These are phyloP conservation scores for Andrena bucephala DNA, from an alignment of 2,888 invertebrate species.

Conservation along the genomic window DNA sequence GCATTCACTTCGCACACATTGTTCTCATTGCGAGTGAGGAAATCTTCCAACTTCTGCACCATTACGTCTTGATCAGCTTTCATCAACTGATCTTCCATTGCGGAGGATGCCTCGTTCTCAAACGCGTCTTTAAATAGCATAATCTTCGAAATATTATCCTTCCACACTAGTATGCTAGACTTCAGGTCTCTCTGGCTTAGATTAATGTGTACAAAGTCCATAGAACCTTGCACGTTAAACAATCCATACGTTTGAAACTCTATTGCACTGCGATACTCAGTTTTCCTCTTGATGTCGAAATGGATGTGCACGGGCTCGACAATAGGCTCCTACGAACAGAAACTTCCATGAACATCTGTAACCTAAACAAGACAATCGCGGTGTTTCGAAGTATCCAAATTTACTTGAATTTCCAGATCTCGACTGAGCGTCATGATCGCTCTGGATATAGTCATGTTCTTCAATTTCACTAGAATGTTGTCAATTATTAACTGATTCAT, in stretches of 20 bases:
- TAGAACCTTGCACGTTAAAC: constrained; percentile 88
- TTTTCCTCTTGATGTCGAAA: constrained; percentile 90
- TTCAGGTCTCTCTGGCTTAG: constrained; percentile 92
- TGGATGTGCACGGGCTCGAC: constrained; percentile 91
- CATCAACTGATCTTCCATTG: background rate
- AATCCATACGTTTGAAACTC: constrained; percentile 78
- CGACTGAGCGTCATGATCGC: constrained; percentile 91
- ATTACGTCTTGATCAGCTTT: constrained; percentile 85
- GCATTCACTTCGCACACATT: constrained; percentile 78
- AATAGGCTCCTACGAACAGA: constrained; percentile 88
- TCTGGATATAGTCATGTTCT: constrained; percentile 89
- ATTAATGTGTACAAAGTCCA: constrained; percentile 89
- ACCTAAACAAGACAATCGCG: background rate
- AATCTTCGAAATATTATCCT: constrained; percentile 88
- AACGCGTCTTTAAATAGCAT: constrained; percentile 75
- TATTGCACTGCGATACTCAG: constrained; percentile 84
- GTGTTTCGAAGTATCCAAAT: background rate
- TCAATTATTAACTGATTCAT: constrained; percentile 86
- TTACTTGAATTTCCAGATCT: constrained; percentile 90
- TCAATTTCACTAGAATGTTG: constrained; percentile 90
- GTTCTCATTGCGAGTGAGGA: constrained; percentile 89
- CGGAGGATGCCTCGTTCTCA: constrained; percentile 37
- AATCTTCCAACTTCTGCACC: constrained; percentile 90
- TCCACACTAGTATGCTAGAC: constrained; percentile 90
- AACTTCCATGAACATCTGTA: background rate